A percentile compares a stretch with the other conserved stretches of the same genome.
These are phyloP conservation scores for Pelosia muscerda DNA, from an alignment of 2,888 invertebrate genomes.

Conservation along the genomic window DNA sequence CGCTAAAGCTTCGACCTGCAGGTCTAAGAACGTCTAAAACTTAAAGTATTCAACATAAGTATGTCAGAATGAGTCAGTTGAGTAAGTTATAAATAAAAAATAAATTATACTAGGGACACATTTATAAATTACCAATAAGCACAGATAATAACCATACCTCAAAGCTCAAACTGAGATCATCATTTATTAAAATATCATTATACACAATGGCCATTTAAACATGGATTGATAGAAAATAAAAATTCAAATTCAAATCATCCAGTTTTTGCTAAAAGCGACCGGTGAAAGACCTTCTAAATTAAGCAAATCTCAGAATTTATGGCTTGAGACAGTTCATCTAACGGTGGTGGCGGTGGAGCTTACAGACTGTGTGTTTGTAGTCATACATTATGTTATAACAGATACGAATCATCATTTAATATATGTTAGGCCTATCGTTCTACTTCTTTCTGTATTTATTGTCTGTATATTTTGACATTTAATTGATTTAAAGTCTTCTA, in stretches of 20 bases:
- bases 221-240: slow-evolving; percentile 29
- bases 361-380: slow-evolving; percentile 25
- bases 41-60: no score
- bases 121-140: neutral
- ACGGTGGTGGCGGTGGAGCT: slow-evolving; percentile 41
- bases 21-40: no score
- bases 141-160: slow-evolving; percentile 3
- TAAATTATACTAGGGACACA: neutral
- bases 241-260: slow-evolving; percentile 49
- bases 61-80: neutral
- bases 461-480: neutral
- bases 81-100: slow-evolving; percentile 1
- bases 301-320: slow-evolving; percentile 74
- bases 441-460: slow-evolving; percentile 13
- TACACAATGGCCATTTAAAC: slow-evolving; percentile 40
- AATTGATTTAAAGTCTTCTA: slow-evolving; percentile 4
- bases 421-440: slow-evolving; percentile 24
- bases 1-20: no score
- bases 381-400: slow-evolving; percentile 27
- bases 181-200: slow-evolving; percentile 39
- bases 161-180: slow-evolving; percentile 30
- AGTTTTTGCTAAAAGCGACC: slow-evolving; percentile 47
- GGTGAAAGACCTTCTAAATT: slow-evolving; percentile 71
- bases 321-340: slow-evolving; percentile 56
- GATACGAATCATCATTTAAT: slow-evolving; percentile 14